Percentiles rank a stretch among this genome's conserved stretches.
These are phyloP conservation scores for Apostichopus parvimensis DNA, from an alignment of 35 echinoderm and acorn worm genomes.

Conservation along the genomic window DNA sequence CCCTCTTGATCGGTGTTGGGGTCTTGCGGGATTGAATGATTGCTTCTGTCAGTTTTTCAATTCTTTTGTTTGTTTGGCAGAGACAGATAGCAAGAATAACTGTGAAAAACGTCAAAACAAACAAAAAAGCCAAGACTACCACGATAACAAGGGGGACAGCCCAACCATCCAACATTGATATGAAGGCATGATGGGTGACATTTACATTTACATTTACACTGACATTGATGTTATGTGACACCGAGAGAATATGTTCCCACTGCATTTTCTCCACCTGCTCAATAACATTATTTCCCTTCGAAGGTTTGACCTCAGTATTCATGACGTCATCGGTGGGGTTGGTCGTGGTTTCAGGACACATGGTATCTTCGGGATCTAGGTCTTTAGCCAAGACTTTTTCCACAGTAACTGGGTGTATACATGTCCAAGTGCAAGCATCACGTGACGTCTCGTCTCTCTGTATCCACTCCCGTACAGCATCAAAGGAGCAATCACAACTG, in stretches of 20 bases:
- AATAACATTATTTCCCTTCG: too few species aligned
- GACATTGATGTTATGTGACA: not conserved
- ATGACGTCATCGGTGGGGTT: too few species aligned
- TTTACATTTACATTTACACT: too few species aligned
- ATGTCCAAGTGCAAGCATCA: not conserved
- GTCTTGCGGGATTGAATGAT: not conserved
- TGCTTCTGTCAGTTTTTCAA: conserved; percentile 14
- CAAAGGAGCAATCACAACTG: conserved; percentile 18
- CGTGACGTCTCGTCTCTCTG: not conserved
- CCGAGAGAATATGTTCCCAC: not conserved
- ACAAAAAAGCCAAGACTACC: not conserved
- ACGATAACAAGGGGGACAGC: not conserved
- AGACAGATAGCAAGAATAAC: conserved; percentile 11
- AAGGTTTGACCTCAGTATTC: too few species aligned
- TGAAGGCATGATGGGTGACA: not conserved
- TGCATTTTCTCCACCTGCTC: not conserved
- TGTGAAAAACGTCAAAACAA: not conserved
- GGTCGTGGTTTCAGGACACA: too few species aligned
- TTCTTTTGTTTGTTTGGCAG: conserved; percentile 20
- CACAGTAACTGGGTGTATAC: not conserved
- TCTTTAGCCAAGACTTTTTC: conserved; percentile 11
- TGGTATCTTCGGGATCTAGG: not conserved
- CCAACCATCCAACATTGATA: not conserved
- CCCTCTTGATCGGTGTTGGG: too few species aligned
- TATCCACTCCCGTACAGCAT: conserved; percentile 12